Base-by-base conservation (phyloP, 2,888 invertebrate genomes). In the Leucophenga montana region DNA sequence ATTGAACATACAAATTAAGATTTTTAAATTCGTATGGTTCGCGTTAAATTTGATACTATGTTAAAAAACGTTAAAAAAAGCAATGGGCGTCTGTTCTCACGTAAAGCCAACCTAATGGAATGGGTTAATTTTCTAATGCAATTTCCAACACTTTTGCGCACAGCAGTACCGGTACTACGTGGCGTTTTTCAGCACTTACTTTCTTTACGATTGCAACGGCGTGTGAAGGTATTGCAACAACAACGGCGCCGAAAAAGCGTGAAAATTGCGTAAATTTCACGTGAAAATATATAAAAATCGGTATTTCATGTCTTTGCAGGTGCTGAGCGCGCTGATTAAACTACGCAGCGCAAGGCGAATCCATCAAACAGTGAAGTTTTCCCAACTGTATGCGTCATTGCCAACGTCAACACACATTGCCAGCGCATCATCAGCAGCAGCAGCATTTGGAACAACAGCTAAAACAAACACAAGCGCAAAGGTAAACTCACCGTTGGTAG, bases 301-400 rank as follows among this genome's bases (percentile, higher is more conserved):
- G 62, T 53, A 68, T 78, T 71, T 75, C 9, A 85, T 85, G 85
- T 86, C 80, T 77, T 84, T 85, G 31, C 85, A 86, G 85, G 75
- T 85, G 69, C 73, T 86, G n/a, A 84, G 78, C 78, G 77, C 78
- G 74, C 72, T 83, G 31, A 27, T 65, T 57, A 71, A 73, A 13
- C 48, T 78, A 73, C 79, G 80, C 73, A 70, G 71, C 71, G 54
- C 62, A 6, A 39, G 33, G 57, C 57, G 22, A 8, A 5, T 57
- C 14, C 3, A 5, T 5, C 39, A 39, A 39, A 39, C 3, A 39
- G 39, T 39, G 8, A 39, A 8, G 39, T 39, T 39, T 39, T 39
- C 39, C 3, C 39, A 39, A 39, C 39, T 39, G 8, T 39, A 11
- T 39, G 39, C 39, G 39, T 39, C 56, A 56, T 14, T 6, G 31